Evolutionary conservation across 2,113 vertebrate species (phyloP).

Genomic region (Montifringilla adamsi): DNA sequence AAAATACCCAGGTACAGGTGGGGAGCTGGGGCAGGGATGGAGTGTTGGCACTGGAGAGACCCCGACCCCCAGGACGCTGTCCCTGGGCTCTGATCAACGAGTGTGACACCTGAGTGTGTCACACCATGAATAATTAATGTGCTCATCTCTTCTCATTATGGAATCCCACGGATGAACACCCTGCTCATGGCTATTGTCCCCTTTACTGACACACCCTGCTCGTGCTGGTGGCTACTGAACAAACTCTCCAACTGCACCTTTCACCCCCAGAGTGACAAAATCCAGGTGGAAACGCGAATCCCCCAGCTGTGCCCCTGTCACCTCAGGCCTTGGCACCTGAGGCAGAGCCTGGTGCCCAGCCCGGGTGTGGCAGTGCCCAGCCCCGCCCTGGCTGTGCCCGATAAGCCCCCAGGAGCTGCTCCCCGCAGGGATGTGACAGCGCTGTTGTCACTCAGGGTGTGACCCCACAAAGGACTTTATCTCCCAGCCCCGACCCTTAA

Average conservation of each 20-base stretch:
- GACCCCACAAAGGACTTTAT: conserved; percentile 20
- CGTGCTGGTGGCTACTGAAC: fast-evolving
- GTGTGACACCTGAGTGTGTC: neutral
- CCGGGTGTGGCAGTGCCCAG: neutral
- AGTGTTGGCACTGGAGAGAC: fast-evolving
- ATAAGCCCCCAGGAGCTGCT: neutral
- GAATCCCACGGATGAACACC: fast-evolving
- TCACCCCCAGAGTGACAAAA: neutral
- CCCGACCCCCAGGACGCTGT: neutral
- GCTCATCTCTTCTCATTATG: neutral
- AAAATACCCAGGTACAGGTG: too few relatives aligned
- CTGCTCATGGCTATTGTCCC: too few relatives aligned
- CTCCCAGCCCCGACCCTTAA: neutral
- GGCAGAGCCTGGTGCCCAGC: neutral
- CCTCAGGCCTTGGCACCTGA: neutral
- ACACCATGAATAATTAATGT: neutral
- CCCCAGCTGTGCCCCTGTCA: fast-evolving
- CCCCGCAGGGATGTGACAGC: neutral
- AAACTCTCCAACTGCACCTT: neutral
- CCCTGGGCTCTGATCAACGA: neutral
- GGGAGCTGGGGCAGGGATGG: too few relatives aligned
- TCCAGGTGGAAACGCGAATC: fast-evolving
- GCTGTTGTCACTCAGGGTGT: neutral
- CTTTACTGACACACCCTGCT: neutral
- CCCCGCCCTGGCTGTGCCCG: neutral